These are phyloP conservation scores for Heliothis peltigera DNA, from an alignment of 2,888 invertebrate species.

Conservation along the genomic window DNA sequence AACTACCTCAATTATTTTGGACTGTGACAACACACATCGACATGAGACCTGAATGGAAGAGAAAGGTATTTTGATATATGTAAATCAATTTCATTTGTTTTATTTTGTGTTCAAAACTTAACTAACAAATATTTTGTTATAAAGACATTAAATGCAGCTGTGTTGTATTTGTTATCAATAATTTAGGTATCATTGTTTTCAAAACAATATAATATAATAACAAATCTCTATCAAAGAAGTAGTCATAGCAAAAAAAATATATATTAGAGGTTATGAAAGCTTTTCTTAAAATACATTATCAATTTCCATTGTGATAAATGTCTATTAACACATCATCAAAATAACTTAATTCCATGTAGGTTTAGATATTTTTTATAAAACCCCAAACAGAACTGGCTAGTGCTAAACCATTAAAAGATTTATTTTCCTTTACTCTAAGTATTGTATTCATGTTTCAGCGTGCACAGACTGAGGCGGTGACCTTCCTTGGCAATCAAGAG, in stretches of 20 bases:
- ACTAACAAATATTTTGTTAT: constrained; percentile 21
- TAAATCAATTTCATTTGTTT: constrained; percentile 19
- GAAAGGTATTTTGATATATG: constrained; percentile 76
- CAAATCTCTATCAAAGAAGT: background rate
- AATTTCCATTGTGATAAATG: background rate
- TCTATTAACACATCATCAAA: background rate
- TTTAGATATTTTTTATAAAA: background rate
- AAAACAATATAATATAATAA: background rate
- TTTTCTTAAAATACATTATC: background rate
- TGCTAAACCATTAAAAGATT: too few species aligned
- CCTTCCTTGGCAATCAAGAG: constrained; percentile 98
- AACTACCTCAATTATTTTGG: constrained; percentile 73
- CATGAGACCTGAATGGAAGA: constrained; percentile 88
- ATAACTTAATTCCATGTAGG: background rate
- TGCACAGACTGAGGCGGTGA: constrained; percentile 99
- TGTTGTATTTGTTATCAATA: background rate
- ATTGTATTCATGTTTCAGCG: constrained; percentile 90
- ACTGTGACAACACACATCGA: constrained; percentile 85
- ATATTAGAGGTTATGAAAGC: background rate
- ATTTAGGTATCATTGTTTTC: constrained; percentile 29
- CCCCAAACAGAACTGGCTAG: background rate
- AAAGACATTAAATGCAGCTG: background rate
- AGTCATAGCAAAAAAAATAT: background rate
- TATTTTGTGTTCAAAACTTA: constrained; percentile 7
- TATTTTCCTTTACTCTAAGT: background rate